These are phyloP conservation scores for Araneus ventricosus DNA, from an alignment of 1,140 invertebrate species.

Conservation along the genomic window DNA sequence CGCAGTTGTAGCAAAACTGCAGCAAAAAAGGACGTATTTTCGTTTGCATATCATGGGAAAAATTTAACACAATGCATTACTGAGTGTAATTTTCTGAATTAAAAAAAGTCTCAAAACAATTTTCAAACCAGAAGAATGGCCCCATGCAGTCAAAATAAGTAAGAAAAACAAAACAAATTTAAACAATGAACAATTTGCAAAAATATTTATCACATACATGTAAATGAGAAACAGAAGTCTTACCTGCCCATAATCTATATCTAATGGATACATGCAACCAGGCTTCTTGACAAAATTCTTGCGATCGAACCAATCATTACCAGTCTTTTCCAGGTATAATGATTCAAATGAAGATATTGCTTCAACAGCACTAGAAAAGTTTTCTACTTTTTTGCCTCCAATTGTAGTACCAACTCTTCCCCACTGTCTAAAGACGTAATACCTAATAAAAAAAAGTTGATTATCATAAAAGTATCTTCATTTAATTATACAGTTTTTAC, in stretches of 20 bases:
- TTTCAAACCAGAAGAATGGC: too few species aligned
- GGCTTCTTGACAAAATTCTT: slow-evolving; percentile 89
- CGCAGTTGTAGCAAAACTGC: too few species aligned
- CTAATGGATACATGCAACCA: slow-evolving; percentile 92
- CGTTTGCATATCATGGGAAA: too few species aligned
- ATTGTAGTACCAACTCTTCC: slow-evolving; percentile 97
- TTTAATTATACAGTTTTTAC: too few species aligned
- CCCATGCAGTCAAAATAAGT: too few species aligned
- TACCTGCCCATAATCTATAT: slow-evolving; percentile 88
- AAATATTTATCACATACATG: too few species aligned
- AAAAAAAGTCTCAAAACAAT: too few species aligned
- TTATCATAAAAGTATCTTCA: neutral
- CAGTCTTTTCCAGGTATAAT: slow-evolving; percentile 91
- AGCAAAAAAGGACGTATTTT: too few species aligned
- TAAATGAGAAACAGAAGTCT: neutral
- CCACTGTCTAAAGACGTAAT: slow-evolving; percentile 94
- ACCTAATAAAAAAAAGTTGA: slow-evolving; percentile 80
- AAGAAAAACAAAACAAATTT: too few species aligned
- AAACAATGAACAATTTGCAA: too few species aligned
- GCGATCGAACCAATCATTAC: slow-evolving; percentile 88
- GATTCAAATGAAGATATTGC: slow-evolving; percentile 86
- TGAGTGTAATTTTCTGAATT: too few species aligned
- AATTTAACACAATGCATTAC: too few species aligned
- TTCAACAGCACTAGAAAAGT: slow-evolving; percentile 81
- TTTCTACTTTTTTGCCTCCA: slow-evolving; percentile 89